Base-by-base conservation (phyloP, 2,113 vertebrate species). In the crab-eating macaque (Macaca fascicularis) region DNA sequence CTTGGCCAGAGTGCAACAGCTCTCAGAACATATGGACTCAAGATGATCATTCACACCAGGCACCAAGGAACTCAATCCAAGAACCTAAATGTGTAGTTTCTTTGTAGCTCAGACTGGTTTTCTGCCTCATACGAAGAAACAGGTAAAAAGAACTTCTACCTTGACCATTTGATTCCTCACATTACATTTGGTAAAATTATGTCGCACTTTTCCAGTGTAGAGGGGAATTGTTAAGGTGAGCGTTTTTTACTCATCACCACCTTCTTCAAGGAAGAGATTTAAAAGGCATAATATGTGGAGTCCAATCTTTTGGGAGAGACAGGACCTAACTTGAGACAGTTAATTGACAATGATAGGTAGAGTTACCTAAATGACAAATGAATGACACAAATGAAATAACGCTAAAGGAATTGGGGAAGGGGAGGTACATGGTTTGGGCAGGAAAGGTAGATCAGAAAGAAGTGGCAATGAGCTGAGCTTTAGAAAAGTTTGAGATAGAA, bases 1-100 rank as follows among this genome's bases (percentile, higher is more conserved):
- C 67, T 80, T 96, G 93, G 78, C 78, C 90, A 83, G 78, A 59
- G 67, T 90, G 55, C 96, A 97, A 93, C 74, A 96, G 82, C 55
- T 90, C 85, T 94, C 76, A 70, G 76, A 85, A 94, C 96, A 96
- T 94, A 84, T 96, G 97, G 96, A 86, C 52, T 95, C 98, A 97
- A 96, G 88, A 97, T 98, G 97, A 80, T 93, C 89, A 22, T 59
- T 87, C 87, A 92, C 90, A 90, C 59, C 30, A 78, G 78, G 35
- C 69, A 95, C 78, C 72, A 94, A 95, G 96, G 85, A 94, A 69
- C 79, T 74, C 45, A 91, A 74, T 70, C 75, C 55, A 95, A 88
- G 38, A 94, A 70, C 27, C 17, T 55, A 52, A 90, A 76, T 50
- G 12, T 74, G 88, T 76, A 32, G 25, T 92, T 94, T 89, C 64